Evolutionary conservation across 23 tunicate genomes (phyloP).

Genomic region (Diplosoma virens): DNA sequence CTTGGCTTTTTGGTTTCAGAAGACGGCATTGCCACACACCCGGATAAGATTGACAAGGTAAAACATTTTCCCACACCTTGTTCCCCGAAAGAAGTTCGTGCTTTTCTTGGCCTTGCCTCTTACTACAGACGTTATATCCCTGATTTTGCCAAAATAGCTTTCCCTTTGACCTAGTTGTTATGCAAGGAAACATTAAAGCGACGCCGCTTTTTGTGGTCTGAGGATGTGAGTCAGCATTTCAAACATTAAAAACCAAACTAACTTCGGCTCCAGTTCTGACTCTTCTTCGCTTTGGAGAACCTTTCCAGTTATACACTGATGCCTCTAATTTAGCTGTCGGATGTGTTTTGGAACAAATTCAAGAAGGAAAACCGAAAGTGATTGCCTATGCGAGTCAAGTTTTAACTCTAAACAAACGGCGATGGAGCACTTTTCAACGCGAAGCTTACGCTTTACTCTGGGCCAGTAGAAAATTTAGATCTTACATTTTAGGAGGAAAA

Average conservation of each 20-base stretch:
- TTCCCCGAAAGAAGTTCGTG: conserved; percentile 13
- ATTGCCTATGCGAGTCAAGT: conserved; percentile 27
- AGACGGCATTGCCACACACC: conserved; percentile 22
- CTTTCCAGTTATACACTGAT: conserved; percentile 23
- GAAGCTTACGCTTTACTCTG: conserved; percentile 1
- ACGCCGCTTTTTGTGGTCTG: background rate
- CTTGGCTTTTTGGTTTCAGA: conserved; percentile 6
- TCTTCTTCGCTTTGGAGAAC: conserved; percentile 8
- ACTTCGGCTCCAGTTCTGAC: conserved; percentile 20
- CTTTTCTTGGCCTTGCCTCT: conserved; percentile 40
- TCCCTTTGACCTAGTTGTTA: background rate
- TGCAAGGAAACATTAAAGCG: background rate
- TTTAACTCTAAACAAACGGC: background rate
- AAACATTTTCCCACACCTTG: conserved; percentile 20
- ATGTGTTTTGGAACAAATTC: conserved; percentile 21
- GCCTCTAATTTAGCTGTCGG: conserved; percentile 34
- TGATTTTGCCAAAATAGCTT: conserved; percentile 15
- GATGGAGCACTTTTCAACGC: background rate
- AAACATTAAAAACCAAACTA: background rate
- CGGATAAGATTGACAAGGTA: conserved; percentile 8
- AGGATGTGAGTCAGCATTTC: conserved; percentile 34
- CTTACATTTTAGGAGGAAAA: conserved; percentile 21
- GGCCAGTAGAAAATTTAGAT: background rate
- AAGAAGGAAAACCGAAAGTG: conserved; percentile 7
- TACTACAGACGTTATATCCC: conserved; percentile 29